Conservation (phyloP, 1,140 invertebrate species). For the Globodera rostochiensis region DNA sequence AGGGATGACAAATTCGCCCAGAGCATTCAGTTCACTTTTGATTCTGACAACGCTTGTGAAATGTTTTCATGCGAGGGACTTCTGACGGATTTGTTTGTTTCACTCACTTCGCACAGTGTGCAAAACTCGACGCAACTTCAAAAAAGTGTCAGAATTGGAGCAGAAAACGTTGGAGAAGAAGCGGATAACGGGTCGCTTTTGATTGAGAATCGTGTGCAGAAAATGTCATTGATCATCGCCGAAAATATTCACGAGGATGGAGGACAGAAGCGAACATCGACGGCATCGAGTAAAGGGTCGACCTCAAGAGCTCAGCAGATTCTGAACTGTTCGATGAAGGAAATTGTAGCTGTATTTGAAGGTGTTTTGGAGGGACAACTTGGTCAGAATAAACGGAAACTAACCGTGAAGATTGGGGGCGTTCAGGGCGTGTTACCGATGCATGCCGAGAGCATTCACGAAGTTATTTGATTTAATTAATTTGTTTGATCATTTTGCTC, state of each 20-base stretch:
- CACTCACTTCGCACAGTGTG: constrained; percentile 45
- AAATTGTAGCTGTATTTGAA: constrained; percentile 28
- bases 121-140: not conserved
- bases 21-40: not conserved
- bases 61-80: constrained; percentile 43
- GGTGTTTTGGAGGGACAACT: constrained; percentile 12
- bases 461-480: constrained; percentile 37
- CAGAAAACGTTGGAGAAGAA: constrained; percentile 15
- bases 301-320: constrained; percentile 34
- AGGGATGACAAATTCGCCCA: not conserved
- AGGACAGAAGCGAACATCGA: constrained; percentile 35
- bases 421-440: constrained; percentile 60
- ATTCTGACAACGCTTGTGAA: constrained; percentile 25
- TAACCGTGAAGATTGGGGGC: constrained; percentile 38
- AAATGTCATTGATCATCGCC: constrained; percentile 50
- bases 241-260: constrained; percentile 33
- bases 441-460: constrained; percentile 60
- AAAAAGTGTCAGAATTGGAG: constrained; percentile 16
- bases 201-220: constrained; percentile 34
- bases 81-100: constrained; percentile 51
- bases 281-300: constrained; percentile 5
- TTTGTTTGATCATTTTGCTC: not conserved
- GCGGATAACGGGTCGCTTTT: not conserved
- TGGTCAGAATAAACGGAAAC: constrained; percentile 7
- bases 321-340: constrained; percentile 50